Evolutionary conservation across 92 coral and sea anemone genomes (phyloP), one percentile per base, ranked within the genome.

Genomic region (Scolanthus callimorphus): DNA sequence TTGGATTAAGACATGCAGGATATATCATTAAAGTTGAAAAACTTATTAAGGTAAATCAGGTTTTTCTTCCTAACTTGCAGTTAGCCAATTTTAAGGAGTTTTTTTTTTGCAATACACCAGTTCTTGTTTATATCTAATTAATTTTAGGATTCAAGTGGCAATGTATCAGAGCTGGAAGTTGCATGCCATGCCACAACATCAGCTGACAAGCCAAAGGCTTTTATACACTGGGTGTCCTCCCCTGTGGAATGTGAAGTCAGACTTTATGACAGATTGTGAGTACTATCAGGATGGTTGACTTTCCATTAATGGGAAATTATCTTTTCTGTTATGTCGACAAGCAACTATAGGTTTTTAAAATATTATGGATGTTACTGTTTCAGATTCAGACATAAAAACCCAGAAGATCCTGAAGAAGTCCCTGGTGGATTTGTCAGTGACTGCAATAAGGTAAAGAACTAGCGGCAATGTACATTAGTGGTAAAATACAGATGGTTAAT

Each of bases 401-500:
- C 98, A 2, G 98, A 92, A 62, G 98, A 92, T 44, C 96, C 98
- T 1, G 81, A 86, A 25, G 98, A 76, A 49, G 98, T 92, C 2
- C 98, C 98, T 15, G 96, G 98, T 25, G 98, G 98, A 3, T 92
- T 92, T 54, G 49, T 92, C 41, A 88, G 90, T 39, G 97, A 91
- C 34, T 91, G 97, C 72, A 86, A 76, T 31, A 80, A 80, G 95
- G 95, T 85, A n/a, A n/a, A n/a, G n/a, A n/a, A n/a, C n/a, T n/a
- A n/a, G n/a, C n/a, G n/a, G n/a, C n/a, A n/a, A n/a, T n/a, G n/a
- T n/a, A n/a, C n/a, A n/a, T n/a, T n/a, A n/a, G n/a, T n/a, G n/a
- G n/a, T n/a, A n/a, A n/a, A n/a, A n/a, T n/a, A n/a, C n/a, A n/a
- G n/a, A n/a, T n/a, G n/a, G n/a, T n/a, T n/a, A n/a, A n/a, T n/a